Evolutionary conservation across 2,797 vertebrate species (phyloP), one percentile per base, ranked within the genome.

Genomic region (Gallinago solitaria): DNA sequence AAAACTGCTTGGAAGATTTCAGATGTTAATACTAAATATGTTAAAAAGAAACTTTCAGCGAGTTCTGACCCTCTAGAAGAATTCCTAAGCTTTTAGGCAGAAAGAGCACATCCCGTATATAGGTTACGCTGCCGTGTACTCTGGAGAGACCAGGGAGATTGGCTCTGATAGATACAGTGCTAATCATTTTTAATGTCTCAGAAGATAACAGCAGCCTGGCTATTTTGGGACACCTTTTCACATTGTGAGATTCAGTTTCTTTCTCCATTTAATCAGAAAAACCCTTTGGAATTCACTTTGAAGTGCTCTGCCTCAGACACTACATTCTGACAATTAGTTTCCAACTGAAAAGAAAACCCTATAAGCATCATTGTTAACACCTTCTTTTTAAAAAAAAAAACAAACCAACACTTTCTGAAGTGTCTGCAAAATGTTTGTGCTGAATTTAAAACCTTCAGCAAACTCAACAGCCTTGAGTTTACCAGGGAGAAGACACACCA

Each of bases 141-240:
- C 93, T 77, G 71, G 90, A 87, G 93, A 87, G 92, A 32, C 77
- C 60, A 16, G 23, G 33, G 83, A 90, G 93, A 56, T 91, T 74
- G 82, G 91, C 87, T 93, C 78, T 82, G 67, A 84, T 32, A 74
- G 93, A 89, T 68, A 37, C 9, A 32, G 16, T 80, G 81, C 81
- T 94, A 85, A 92, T 96, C 64, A 93, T 48, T 82, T 87, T 53
- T 56, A 24, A n/a, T 71, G 92, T 93, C 95, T 95, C 95, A 60
- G 90, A 97, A 96, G 83, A 19, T 89, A 78, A 47, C 59, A 70
- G 95, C 90, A 93, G 95, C 83, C 95, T 74, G 90, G 68, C 93
- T 97, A 96, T 96, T 94, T 89, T 68, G 78, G 87, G 95, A 94
- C 89, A 89, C 21, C 67, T 84, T 84, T 76, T 39, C 78, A 82